A percentile compares a stretch with the other conserved stretches of the same genome.
Conservation (phyloP, 2,113 vertebrate species). For the Silurus asotus region DNA sequence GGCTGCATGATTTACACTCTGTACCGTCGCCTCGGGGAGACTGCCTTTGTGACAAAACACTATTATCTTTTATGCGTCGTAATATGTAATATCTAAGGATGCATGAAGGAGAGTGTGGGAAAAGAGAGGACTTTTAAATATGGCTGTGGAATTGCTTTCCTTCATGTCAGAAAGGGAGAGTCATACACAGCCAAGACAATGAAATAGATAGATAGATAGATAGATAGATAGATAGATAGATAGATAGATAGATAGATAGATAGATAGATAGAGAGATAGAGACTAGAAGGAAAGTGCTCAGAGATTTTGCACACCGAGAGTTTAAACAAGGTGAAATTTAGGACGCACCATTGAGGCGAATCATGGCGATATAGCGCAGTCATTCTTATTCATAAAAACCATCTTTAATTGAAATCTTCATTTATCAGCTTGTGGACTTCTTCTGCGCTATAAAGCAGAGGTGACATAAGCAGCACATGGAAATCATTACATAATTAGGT, state of each 20-base stretch:
- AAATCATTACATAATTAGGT: constrained; percentile 69
- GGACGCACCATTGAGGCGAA: constrained; percentile 59
- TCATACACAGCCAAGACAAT: not conserved
- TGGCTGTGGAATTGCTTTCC: not conserved
- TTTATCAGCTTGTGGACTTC: constrained; percentile 62
- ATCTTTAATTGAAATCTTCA: constrained; percentile 71
- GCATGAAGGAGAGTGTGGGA: constrained; percentile 24
- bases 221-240: no score
- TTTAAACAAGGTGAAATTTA: constrained; percentile 60
- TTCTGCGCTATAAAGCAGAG: constrained; percentile 54
- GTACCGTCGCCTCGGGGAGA: constrained; percentile 59
- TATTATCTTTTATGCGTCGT: constrained; percentile 63
- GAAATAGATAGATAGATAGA: not conserved
- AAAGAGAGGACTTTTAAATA: constrained; percentile 23
- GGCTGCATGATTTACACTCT: constrained; percentile 72
- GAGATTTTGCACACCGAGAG: not conserved
- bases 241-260: no score
- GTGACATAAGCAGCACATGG: constrained; percentile 56
- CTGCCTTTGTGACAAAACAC: constrained; percentile 55
- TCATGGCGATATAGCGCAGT: constrained; percentile 47
- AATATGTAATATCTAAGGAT: constrained; percentile 40
- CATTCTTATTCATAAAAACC: constrained; percentile 55
- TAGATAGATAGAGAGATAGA: not conserved
- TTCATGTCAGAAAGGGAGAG: constrained; percentile 4
- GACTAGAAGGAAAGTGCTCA: not conserved